phyloP scores from a whole-genome alignment of 2,113 vertebrate species.

The Tamias sibiricus region DNA sequence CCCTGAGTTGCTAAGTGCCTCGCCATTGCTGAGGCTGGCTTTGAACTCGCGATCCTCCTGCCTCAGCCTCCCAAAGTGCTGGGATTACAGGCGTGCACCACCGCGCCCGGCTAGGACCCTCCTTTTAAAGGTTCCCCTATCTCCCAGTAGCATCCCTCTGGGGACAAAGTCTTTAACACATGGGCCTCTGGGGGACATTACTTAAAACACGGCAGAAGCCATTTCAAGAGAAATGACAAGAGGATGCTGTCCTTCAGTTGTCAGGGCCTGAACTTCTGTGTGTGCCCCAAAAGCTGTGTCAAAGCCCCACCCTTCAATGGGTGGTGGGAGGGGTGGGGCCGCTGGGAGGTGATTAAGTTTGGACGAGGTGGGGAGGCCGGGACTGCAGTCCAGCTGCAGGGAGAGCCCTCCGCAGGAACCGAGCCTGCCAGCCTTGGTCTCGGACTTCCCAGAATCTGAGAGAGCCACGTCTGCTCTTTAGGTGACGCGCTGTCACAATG shows the following conservation, averaged over 20 bases:
- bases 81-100: too few relatives aligned
- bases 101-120: too few relatives aligned
- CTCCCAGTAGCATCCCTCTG: not conserved
- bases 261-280: not conserved
- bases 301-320: too few relatives aligned
- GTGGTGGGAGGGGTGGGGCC: not conserved
- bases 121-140: not conserved
- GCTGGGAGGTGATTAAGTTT: not conserved
- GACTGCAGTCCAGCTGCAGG: too few relatives aligned
- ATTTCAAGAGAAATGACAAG: not conserved
- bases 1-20: too few relatives aligned
- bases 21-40: too few relatives aligned
- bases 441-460: not conserved
- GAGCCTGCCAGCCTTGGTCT: not conserved
- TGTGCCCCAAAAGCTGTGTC: not conserved
- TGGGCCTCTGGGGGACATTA: not conserved
- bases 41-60: too few relatives aligned
- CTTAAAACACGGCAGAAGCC: not conserved
- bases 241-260: not conserved
- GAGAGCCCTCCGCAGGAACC: not conserved
- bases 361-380: not conserved
- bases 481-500: rapidly evolving
- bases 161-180: not conserved
- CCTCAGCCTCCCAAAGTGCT: too few relatives aligned
- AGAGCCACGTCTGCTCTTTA: too few relatives aligned